A percentile compares a stretch with the other conserved stretches of the same genome.
phyloP scores from a whole-genome alignment of 2,888 invertebrate species.

The Thymelicus lineola region DNA sequence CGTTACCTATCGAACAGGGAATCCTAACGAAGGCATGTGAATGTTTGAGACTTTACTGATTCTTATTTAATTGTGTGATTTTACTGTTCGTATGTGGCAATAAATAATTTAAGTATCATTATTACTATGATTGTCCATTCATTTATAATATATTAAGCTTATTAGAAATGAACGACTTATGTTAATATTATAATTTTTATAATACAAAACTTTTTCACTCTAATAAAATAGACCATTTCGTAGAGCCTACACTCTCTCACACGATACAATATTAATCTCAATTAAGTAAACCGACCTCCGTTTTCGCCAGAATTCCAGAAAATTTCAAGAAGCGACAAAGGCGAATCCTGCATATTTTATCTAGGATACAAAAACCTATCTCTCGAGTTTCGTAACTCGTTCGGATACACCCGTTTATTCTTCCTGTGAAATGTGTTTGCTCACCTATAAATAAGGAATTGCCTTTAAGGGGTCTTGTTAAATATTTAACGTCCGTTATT shows the following conservation, averaged over 20 bases:
- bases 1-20: no score
- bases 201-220: no score
- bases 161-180: no score
- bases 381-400: conserved; percentile 26
- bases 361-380: conserved; percentile 26
- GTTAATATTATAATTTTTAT: no score
- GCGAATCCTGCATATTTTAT: conserved; percentile 33
- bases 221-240: background rate
- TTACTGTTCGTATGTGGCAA: no score
- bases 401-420: conserved; percentile 22
- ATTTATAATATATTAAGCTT: no score
- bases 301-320: conserved; percentile 18
- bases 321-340: conserved; percentile 15
- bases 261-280: conserved; percentile 19
- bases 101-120: no score
- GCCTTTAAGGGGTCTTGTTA: conserved; percentile 44
- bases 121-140: no score
- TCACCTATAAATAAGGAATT: conserved; percentile 45
- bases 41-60: no score
- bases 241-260: background rate
- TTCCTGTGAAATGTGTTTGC: conserved; percentile 30
- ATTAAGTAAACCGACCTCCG: conserved; percentile 13
- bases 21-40: no score
- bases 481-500: conserved; percentile 50
- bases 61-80: no score